Base-by-base conservation (phyloP, 2,797 vertebrate genomes). In the Melanotaenia parkinsoni region DNA sequence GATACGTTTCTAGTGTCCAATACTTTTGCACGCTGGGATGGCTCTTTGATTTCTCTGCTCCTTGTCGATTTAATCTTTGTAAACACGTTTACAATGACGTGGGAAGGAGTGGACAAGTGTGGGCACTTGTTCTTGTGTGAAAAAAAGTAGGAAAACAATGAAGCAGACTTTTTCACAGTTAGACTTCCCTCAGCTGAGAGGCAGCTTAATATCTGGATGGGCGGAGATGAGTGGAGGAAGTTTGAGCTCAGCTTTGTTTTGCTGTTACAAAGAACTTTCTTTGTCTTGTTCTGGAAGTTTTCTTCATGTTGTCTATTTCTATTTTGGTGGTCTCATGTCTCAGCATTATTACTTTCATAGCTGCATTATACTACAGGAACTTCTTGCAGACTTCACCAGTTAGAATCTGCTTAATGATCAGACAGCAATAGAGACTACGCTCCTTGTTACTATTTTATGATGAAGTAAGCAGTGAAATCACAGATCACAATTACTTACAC, bases 151-250 rank as follows among this genome's bases (percentile, higher is more conserved):
- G 26, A 30, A 54, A 63, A 70, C 54, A 26, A 73, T 40, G 62
- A 64, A 71, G 83, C 80, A 64, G 67, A 73, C 67, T 73, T 84
- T 85, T 76, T 71, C 85, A 79, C 67, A 70, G 70, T 67, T 63
- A 79, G 50, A 38, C 70, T 80, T 77, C 64, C 79, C 81, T 82
- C 71, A 86, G 72, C 75, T 68, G 65, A 87, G 87, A 89, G 85
- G 74, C 80, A 86, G 74, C 89, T 88, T 86, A 82, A 84, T 83
- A 83, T 80, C 71, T 11, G 47, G 59, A 74, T 68, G 67, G 77
- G 78, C 74, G 72, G 82, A 82, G 77, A 67, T 74, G 68, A 80
- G 70, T 22, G 10, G 59, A 71, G 64, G 16, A 64, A 35, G 72
- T 78, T 24, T 74, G 74, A 79, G 81, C 61, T 40, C 28, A 24